These are phyloP conservation scores for Phania funesta DNA, from an alignment of 2,888 invertebrate species.

Conservation along the genomic window DNA sequence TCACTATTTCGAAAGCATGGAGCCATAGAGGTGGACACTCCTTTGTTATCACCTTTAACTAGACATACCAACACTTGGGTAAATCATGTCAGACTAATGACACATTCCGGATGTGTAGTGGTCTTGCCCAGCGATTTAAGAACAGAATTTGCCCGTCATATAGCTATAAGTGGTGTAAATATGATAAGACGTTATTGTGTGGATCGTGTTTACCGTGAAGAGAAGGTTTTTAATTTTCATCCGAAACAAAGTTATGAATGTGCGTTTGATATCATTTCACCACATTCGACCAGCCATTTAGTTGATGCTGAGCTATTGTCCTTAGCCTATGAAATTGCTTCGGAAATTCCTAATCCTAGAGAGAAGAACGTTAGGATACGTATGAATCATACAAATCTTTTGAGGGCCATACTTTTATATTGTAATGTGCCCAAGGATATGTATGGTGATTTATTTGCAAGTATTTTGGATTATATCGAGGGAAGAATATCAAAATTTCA, in stretches of 20 bases:
- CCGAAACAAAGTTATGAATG: slow-evolving; percentile 94
- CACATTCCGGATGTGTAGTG: slow-evolving; percentile 91
- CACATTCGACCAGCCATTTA: slow-evolving; percentile 86
- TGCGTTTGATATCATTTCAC: slow-evolving; percentile 95
- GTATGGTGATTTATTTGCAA: slow-evolving; percentile 79
- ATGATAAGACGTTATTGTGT: slow-evolving; percentile 92
- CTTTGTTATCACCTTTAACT: slow-evolving; percentile 89
- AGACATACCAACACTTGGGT: slow-evolving; percentile 77
- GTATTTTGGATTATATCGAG: slow-evolving; percentile 79
- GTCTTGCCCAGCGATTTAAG: slow-evolving; percentile 92
- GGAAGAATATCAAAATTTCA: slow-evolving; percentile 86
- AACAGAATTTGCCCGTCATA: slow-evolving; percentile 89
- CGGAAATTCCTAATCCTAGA: slow-evolving; percentile 84
- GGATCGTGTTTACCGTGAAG: slow-evolving; percentile 92
- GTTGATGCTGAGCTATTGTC: slow-evolving; percentile 93
- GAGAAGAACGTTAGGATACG: slow-evolving; percentile 86
- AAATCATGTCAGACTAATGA: slow-evolving; percentile 89
- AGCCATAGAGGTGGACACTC: slow-evolving; percentile 88
- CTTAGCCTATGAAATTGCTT: slow-evolving; percentile 87
- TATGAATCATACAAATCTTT: slow-evolving; percentile 89
- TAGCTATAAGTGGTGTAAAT: slow-evolving; percentile 89
- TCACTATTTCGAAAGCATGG: slow-evolving; percentile 89
- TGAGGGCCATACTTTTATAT: slow-evolving; percentile 88
- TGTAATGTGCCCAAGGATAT: slow-evolving; percentile 89
- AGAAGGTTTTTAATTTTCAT: slow-evolving; percentile 89